Evolutionary conservation across 2,797 vertebrate genomes (phyloP).

Genomic region (Artibeus lituratus): DNA sequence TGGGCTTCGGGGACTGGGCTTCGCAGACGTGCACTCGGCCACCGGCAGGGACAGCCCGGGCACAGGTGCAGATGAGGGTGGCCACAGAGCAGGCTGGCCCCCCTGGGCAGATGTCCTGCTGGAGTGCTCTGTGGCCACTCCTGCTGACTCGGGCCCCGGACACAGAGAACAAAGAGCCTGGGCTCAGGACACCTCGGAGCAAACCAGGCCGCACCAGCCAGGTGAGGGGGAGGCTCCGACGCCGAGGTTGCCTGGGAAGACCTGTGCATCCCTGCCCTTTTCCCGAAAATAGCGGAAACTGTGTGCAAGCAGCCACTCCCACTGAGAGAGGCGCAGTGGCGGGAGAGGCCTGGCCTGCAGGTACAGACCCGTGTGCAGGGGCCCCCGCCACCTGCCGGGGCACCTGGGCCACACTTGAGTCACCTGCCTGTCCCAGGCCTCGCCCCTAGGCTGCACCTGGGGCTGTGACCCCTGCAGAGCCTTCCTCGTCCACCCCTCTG

Average conservation of each 20-base stretch:
- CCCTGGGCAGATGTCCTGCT: background rate
- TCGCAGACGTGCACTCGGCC: fast-evolving
- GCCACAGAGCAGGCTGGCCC: background rate
- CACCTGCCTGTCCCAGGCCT: background rate
- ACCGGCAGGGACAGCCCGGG: background rate
- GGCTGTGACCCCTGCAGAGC: background rate
- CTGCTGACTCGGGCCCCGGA: background rate
- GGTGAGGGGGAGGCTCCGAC: background rate
- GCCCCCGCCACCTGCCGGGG: background rate
- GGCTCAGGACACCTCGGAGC: background rate
- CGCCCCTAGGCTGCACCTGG: background rate
- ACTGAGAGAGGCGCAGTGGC: background rate
- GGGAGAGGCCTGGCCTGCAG: background rate
- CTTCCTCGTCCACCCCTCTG: background rate
- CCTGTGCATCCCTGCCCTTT: background rate
- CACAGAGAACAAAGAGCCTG: background rate
- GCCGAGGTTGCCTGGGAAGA: background rate
- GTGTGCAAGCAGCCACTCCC: background rate
- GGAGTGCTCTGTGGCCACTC: background rate
- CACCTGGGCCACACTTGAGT: background rate
- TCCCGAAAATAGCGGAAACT: background rate
- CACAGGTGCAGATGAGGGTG: background rate
- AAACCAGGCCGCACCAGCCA: background rate
- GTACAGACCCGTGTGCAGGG: background rate
- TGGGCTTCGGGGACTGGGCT: background rate